Base-by-base conservation (phyloP, 2,888 invertebrate species). In the Lomographa bimaculata region DNA sequence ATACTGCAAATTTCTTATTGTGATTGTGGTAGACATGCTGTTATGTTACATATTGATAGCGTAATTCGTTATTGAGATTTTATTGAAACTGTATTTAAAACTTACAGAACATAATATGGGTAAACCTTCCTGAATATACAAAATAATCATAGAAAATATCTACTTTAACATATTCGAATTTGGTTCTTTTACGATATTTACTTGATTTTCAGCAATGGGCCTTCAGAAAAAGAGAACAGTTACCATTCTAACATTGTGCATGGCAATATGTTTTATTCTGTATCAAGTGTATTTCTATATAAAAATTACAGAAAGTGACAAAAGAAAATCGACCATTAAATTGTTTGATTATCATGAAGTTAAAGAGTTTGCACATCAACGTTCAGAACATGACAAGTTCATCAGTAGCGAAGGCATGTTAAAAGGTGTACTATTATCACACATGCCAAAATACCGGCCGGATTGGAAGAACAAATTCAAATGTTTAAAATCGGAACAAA, bases 251-350 rank as follows among this genome's bases (percentile, higher is more conserved):
- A 69, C 86, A 30, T 19, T 75, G 9, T 79, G 72, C 46, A 67
- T 82, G 64, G 65, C 75, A 9, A 39, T 73, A 35, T 69, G 79
- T 68, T 89, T 80, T 30, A 82, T 79, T 44, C 27, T 89, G 5
- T 89, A 89, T 51, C 89, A 89, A 50, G 50, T 89, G 30, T 87
- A 86, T 60, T 86, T 89, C 58, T 87, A 87, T 50, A 44, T 78
- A 8, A 63, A 77, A 1, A 78, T 89, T 35, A 65, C 86, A 1
- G 79, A 78, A 50, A 49, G 64, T 12, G n/a, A n/a, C n/a, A n/a
- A n/a, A n/a, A n/a, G n/a, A n/a, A n/a, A n/a, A n/a, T n/a, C n/a
- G n/a, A n/a, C n/a, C 2, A 54, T 74, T 28, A 71, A 77, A 21
- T 61, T 81, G 5, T 34, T 76, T 7, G 71, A 82, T 29, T 68